Conservation (phyloP, 2,113 vertebrate genomes). For the Sturnus vulgaris region DNA sequence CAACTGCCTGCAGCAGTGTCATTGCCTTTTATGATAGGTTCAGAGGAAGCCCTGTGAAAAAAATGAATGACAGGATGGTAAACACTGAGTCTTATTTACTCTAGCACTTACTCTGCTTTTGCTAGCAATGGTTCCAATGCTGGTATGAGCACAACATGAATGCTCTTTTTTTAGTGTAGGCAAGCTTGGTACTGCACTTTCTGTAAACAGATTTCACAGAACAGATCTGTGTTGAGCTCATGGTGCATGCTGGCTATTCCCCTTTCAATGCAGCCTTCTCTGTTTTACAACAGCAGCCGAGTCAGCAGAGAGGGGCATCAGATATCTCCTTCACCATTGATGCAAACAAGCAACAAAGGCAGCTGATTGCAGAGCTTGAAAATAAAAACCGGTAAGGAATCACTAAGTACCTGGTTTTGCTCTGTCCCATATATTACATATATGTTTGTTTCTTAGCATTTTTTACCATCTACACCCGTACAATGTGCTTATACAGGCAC, state of each 20-base stretch:
- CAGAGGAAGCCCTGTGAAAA: background rate
- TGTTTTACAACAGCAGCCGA: constrained; percentile 79
- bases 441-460: background rate
- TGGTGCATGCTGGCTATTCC: background rate
- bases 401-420: background rate
- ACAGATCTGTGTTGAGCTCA: background rate
- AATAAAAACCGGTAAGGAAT: constrained; percentile 91
- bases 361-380: constrained; percentile 97
- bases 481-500: background rate
- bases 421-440: background rate
- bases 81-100: background rate
- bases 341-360: constrained; percentile 94
- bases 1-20: background rate
- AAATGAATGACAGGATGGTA: background rate
- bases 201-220: background rate
- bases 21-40: background rate
- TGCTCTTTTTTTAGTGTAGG: background rate
- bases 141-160: background rate
- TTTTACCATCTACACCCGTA: background rate
- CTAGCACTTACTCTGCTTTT: background rate
- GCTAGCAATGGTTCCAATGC: background rate
- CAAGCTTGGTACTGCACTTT: background rate
- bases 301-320: constrained; percentile 85
- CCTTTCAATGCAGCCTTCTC: background rate
- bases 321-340: constrained; percentile 94